Evolutionary conservation across 2,888 invertebrate genomes (phyloP).

Genomic region (Salticus scenicus): DNA sequence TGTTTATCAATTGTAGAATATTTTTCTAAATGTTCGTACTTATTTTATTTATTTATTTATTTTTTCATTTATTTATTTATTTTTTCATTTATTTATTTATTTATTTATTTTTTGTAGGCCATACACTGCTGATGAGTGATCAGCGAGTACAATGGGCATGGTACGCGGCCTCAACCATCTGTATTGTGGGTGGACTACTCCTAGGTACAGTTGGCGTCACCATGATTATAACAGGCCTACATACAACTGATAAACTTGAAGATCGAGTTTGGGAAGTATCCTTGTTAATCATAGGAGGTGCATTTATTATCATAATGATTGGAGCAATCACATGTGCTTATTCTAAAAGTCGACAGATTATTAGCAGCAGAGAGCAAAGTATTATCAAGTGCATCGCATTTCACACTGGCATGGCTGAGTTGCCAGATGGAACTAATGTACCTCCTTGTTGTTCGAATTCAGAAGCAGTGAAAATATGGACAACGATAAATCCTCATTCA

Average conservation of each 20-base stretch:
- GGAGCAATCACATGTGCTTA: constrained; percentile 59
- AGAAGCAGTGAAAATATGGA: constrained; percentile 64
- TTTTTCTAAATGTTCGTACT: no score
- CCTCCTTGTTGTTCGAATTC: constrained; percentile 62
- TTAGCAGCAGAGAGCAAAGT: constrained; percentile 55
- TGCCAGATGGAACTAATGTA: constrained; percentile 52
- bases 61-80: no score
- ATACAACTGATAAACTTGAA: constrained; percentile 63
- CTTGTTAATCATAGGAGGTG: constrained; percentile 48
- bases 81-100: no score
- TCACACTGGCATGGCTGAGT: constrained; percentile 62
- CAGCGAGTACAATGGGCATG: constrained; percentile 61
- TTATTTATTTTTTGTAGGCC: constrained; percentile 3
- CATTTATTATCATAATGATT: constrained; percentile 47
- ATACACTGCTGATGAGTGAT: constrained; percentile 50
- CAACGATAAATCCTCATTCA: constrained; percentile 64
- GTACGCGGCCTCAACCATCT: constrained; percentile 65
- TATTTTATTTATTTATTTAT: no score
- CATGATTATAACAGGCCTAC: constrained; percentile 57
- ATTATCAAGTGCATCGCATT: constrained; percentile 67
- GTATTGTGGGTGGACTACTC: constrained; percentile 55
- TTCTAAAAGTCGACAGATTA: constrained; percentile 56
- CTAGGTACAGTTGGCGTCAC: constrained; percentile 63
- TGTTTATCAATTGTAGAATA: no score
- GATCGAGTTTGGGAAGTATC: constrained; percentile 63